Conservation (phyloP, 2,797 vertebrate species). For the Pangasius krempfi region DNA sequence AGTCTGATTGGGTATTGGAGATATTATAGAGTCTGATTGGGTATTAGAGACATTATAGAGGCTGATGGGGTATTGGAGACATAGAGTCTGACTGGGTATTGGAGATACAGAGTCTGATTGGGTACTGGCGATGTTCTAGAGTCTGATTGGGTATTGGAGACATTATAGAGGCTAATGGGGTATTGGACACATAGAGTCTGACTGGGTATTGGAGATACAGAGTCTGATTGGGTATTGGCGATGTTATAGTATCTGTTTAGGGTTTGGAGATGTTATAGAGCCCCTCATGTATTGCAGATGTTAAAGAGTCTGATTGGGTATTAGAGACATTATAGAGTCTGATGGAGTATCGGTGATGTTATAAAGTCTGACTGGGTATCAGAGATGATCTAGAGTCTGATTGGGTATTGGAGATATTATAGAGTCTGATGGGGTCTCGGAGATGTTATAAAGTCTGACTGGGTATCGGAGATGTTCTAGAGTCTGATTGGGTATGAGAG, state of each 20-base stretch:
- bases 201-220: too few species aligned
- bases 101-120: not conserved
- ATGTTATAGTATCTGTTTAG: not conserved
- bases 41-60: not conserved
- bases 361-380: not conserved
- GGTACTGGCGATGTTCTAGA: too few species aligned
- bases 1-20: not conserved
- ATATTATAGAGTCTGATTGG: not conserved
- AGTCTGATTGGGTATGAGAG: too few species aligned
- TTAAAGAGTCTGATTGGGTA: not conserved
- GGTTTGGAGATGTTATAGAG: not conserved
- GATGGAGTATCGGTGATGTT: not conserved
- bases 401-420: not conserved
- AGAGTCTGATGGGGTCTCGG: not conserved
- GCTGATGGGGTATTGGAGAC: not conserved
- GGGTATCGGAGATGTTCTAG: not conserved
- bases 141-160: not conserved
- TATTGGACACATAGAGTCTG: not conserved
- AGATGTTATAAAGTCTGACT: not conserved
- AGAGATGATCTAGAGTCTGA: not conserved
- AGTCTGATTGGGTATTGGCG: not conserved
- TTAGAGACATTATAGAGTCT: not conserved
- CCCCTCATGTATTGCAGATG: not conserved
- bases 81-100: too few species aligned
- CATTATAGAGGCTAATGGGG: too few species aligned